These are phyloP conservation scores for Cryptus armator DNA, from an alignment of 2,888 invertebrate species.

Conservation along the genomic window DNA sequence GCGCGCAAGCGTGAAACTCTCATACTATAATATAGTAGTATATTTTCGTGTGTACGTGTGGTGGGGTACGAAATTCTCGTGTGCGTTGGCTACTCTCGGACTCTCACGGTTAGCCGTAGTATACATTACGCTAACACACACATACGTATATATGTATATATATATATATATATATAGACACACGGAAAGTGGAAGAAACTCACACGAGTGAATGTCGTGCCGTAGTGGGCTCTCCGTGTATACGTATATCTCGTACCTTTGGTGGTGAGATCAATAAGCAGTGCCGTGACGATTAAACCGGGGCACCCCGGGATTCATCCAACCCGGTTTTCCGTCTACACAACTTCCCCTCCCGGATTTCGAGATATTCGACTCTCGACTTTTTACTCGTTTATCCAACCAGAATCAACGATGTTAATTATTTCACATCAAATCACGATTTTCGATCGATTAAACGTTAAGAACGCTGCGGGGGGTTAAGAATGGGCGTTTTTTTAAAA, in stretches of 20 bases:
- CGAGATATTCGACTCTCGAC: background rate
- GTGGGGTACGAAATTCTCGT: slow-evolving; percentile 28
- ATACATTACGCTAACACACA: slow-evolving; percentile 18
- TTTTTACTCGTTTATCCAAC: background rate
- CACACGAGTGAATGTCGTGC: slow-evolving; percentile 40
- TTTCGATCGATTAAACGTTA: too few species aligned
- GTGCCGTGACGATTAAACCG: slow-evolving; percentile 80
- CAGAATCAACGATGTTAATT: background rate
- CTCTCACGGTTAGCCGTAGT: slow-evolving; percentile 67
- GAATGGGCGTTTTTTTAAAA: too few species aligned
- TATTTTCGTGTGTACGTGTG: slow-evolving; percentile 30
- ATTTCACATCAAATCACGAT: background rate
- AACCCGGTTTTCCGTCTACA: slow-evolving; percentile 34
- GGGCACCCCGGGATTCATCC: slow-evolving; percentile 68
- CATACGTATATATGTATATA: background rate
- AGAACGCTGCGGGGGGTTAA: too few species aligned
- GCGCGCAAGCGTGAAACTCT: slow-evolving; percentile 56
- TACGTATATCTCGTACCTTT: slow-evolving; percentile 81
- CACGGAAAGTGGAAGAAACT: slow-evolving; percentile 8
- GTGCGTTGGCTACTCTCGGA: slow-evolving; percentile 57
- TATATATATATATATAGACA: background rate
- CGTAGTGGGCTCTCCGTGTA: slow-evolving; percentile 78
- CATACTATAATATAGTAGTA: slow-evolving; percentile 50
- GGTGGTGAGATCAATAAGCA: slow-evolving; percentile 85
- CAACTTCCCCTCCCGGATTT: background rate